A percentile compares a stretch with the other conserved stretches of the same genome.
These are phyloP conservation scores for Pediacus dermestoides DNA, from an alignment of 2,888 invertebrate genomes.

Conservation along the genomic window DNA sequence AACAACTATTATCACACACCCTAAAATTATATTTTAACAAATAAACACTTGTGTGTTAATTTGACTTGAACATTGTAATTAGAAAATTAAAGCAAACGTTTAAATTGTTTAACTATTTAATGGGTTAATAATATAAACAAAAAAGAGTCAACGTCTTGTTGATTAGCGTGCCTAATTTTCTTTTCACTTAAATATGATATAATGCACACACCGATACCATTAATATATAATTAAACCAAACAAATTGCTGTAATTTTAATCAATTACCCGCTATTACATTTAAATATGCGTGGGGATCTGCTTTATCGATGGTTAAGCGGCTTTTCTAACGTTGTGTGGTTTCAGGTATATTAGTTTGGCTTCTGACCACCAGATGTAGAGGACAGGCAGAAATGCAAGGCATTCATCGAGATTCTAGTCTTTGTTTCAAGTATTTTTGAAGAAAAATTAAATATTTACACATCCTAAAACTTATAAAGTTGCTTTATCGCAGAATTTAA, in stretches of 20 bases:
- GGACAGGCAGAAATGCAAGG: too few relatives aligned
- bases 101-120: slow-evolving; percentile 16
- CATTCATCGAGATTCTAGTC: too few relatives aligned
- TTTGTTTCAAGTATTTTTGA: too few relatives aligned
- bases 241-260: slow-evolving; percentile 49
- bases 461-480: too few relatives aligned
- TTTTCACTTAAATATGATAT: slow-evolving; percentile 41
- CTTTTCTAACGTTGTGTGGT: too few relatives aligned
- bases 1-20: slow-evolving; percentile 24
- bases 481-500: too few relatives aligned
- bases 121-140: slow-evolving; percentile 43
- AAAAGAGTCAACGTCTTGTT: slow-evolving; percentile 42
- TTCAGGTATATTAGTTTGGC: too few relatives aligned
- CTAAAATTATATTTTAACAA: slow-evolving; percentile 21
- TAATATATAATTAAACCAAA: slow-evolving; percentile 45
- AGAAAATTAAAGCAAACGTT: slow-evolving; percentile 29
- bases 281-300: slow-evolving; percentile 18
- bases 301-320: slow-evolving; percentile 23
- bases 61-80: slow-evolving; percentile 25
- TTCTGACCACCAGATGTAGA: too few relatives aligned
- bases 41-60: slow-evolving; percentile 26
- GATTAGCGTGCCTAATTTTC: slow-evolving; percentile 47
- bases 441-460: too few relatives aligned
- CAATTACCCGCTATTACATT: slow-evolving; percentile 40
- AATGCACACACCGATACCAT: slow-evolving; percentile 44